phyloP scores from a whole-genome alignment of 2,113 vertebrate genomes.

The Nycticorax nycticorax region DNA sequence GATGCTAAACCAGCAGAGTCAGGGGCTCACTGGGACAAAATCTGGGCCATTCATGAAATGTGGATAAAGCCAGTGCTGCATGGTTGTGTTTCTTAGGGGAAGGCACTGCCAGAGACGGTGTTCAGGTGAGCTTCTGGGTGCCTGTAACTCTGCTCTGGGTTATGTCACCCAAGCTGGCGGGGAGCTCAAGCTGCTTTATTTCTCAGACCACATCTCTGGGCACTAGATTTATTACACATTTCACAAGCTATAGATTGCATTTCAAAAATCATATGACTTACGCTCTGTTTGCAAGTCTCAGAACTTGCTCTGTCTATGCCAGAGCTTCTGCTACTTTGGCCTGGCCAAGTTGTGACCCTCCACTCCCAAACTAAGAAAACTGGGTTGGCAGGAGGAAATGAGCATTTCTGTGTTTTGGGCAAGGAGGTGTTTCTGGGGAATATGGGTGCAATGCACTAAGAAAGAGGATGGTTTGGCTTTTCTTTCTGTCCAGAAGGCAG shows the following conservation, averaged over 20 bases:
- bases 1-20: not conserved
- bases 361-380: not conserved
- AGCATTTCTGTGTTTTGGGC: not conserved
- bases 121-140: not conserved
- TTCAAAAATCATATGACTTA: not conserved
- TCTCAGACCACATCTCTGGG: not conserved
- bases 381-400: not conserved
- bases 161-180: not conserved
- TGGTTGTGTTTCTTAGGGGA: not conserved
- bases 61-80: not conserved
- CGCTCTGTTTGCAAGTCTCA: not conserved
- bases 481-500: not conserved
- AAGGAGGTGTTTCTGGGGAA: not conserved
- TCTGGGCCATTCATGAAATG: not conserved
- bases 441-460: not conserved
- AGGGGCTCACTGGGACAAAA: not conserved
- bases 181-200: not conserved
- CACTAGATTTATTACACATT: not conserved
- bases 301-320: not conserved
- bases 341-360: not conserved
- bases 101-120: not conserved
- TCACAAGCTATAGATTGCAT: not conserved
- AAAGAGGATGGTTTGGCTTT: not conserved
- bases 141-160: not conserved
- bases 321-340: not conserved